Conservation (phyloP, 1,140 invertebrate genomes). For the Nixonia krombeini region DNA sequence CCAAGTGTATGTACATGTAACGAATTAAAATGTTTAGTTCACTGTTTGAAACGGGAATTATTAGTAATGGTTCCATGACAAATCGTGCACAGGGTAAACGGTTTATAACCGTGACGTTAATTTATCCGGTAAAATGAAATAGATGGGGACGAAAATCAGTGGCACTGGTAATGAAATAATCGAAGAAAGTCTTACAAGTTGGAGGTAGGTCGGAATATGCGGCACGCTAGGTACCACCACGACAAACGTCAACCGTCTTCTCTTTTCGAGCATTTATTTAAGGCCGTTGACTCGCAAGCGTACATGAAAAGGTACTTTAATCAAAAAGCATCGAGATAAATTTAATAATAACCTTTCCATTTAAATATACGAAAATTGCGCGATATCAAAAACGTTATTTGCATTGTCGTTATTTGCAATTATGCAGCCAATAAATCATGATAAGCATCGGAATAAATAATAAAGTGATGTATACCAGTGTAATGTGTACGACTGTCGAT, state of each 20-base stretch:
- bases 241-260: slow-evolving; percentile 61
- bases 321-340: no score
- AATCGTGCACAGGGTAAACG: neutral
- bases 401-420: no score
- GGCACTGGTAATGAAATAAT: slow-evolving; percentile 29
- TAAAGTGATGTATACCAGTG: slow-evolving; percentile 4
- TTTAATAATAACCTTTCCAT: no score
- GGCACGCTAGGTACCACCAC: slow-evolving; percentile 67
- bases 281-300: slow-evolving; percentile 31
- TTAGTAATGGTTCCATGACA: no score
- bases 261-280: slow-evolving; percentile 56
- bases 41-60: no score
- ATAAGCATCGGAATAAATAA: no score
- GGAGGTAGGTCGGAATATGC: slow-evolving; percentile 8
- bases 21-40: no score
- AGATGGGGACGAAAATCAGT: slow-evolving; percentile 60
- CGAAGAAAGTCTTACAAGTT: slow-evolving; percentile 14
- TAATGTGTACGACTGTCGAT: slow-evolving; percentile 16
- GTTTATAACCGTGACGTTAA: no score
- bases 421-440: no score
- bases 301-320: slow-evolving; percentile 4
- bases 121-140: slow-evolving; percentile 37
- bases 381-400: no score
- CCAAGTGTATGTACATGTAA: no score
- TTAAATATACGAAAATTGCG: no score